These are phyloP conservation scores for Zaprionus obscuricornis DNA, from an alignment of 2,888 invertebrate species.

Conservation along the genomic window DNA sequence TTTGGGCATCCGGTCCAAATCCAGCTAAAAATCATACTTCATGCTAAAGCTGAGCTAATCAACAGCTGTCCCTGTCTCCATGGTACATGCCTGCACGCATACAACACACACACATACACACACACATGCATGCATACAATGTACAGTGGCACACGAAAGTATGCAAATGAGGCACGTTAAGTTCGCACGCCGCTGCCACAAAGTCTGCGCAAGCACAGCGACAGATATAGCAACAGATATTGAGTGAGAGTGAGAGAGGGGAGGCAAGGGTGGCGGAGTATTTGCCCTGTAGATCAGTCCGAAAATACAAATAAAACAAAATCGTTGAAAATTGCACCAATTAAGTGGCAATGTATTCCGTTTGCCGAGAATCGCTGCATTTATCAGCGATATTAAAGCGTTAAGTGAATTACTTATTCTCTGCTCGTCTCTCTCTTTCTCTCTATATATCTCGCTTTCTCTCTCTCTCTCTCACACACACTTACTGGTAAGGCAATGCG, in stretches of 20 bases:
- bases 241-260: not conserved
- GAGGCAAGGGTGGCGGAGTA: too few species aligned
- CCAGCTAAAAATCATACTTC: slow-evolving; percentile 15
- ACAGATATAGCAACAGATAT: slow-evolving; percentile 1
- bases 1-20: slow-evolving; percentile 55
- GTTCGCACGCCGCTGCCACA: slow-evolving; percentile 72
- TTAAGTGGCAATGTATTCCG: slow-evolving; percentile 68
- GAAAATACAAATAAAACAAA: slow-evolving; percentile 66
- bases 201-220: slow-evolving; percentile 61
- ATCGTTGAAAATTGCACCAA: slow-evolving; percentile 78
- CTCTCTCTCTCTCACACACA: slow-evolving; percentile 18
- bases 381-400: slow-evolving; percentile 81
- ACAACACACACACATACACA: not conserved
- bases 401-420: slow-evolving; percentile 81
- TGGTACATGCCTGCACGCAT: not conserved
- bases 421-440: too few species aligned
- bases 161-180: slow-evolving; percentile 63
- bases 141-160: too few species aligned
- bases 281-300: slow-evolving; percentile 5
- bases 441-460: too few species aligned
- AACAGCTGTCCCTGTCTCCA: slow-evolving; percentile 13
- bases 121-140: slow-evolving; percentile 20
- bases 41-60: slow-evolving; percentile 9
- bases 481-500: slow-evolving; percentile 58
- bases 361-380: slow-evolving; percentile 41